Percentiles rank a stretch among this genome's conserved stretches.
Evolutionary conservation across 1,140 invertebrate species (phyloP).

Genomic region (Thereuonema tuberculata): DNA sequence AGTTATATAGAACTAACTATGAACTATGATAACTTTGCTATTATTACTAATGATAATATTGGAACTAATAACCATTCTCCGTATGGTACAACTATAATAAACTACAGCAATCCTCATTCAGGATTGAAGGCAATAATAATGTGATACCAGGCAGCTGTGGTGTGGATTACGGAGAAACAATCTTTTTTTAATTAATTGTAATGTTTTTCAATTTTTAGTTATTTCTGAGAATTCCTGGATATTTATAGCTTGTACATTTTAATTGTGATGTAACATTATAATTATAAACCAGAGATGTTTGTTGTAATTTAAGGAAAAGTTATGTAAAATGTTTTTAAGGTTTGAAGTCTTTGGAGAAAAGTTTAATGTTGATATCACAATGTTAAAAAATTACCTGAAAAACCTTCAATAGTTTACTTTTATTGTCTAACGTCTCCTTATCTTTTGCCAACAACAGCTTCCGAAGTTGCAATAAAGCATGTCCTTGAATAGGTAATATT

Average conservation of each 20-base stretch:
- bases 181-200: too few species aligned
- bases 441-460: conserved; percentile 54
- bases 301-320: background rate
- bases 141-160: too few species aligned
- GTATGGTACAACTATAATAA: too few species aligned
- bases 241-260: background rate
- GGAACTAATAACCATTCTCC: too few species aligned
- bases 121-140: too few species aligned
- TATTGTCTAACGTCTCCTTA: conserved; percentile 44
- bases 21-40: too few species aligned
- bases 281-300: background rate
- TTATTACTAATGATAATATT: too few species aligned
- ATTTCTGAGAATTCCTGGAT: background rate
- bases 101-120: too few species aligned
- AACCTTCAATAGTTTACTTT: conserved; percentile 49
- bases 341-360: background rate
- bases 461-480: conserved; percentile 56
- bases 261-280: background rate
- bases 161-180: too few species aligned
- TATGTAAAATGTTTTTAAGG: background rate
- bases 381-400: conserved; percentile 37
- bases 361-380: conserved; percentile 5
- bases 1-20: too few species aligned
- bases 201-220: background rate
- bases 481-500: conserved; percentile 60